phyloP scores from a whole-genome alignment of 2,797 vertebrate genomes.

The Microcaecilia unicolor region DNA sequence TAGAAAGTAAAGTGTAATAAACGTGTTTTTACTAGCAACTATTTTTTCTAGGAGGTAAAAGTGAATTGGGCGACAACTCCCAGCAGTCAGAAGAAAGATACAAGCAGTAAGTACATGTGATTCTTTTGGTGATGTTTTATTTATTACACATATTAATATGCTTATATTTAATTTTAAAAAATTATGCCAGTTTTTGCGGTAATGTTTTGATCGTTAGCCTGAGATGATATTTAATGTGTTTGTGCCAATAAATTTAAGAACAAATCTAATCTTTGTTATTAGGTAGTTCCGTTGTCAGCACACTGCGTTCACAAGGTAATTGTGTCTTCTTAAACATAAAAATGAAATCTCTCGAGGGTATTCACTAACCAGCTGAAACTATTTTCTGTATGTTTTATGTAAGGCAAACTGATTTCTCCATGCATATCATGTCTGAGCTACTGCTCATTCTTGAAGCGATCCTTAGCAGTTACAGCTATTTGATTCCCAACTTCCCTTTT shows the following conservation, averaged over 20 bases:
- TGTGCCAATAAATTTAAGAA: constrained; percentile 54
- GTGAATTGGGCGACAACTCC: constrained; percentile 98
- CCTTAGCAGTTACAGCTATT: no score
- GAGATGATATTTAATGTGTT: constrained; percentile 40
- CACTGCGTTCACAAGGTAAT: constrained; percentile 53
- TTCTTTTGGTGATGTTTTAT: constrained; percentile 4
- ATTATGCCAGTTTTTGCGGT: constrained; percentile 22
- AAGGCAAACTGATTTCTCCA: no score
- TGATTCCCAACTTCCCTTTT: no score
- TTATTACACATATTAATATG: constrained; percentile 13
- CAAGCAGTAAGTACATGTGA: constrained; percentile 82
- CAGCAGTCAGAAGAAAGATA: constrained; percentile 98
- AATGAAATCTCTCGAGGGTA: constrained; percentile 40
- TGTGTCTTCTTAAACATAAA: constrained; percentile 53
- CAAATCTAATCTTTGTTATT: constrained; percentile 60
- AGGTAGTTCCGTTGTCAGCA: constrained; percentile 59
- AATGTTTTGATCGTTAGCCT: constrained; percentile 35
- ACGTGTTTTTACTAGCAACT: constrained; percentile 2
- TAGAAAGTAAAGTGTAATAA: no score
- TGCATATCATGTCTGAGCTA: no score
- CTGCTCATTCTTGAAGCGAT: no score
- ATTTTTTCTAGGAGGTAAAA: constrained; percentile 83
- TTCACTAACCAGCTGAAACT: constrained; percentile 36
- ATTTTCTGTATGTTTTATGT: no score
- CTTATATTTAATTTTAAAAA: constrained; percentile 28